Base-by-base conservation (phyloP, 2,888 invertebrate species). In the Melitaea athalia region DNA sequence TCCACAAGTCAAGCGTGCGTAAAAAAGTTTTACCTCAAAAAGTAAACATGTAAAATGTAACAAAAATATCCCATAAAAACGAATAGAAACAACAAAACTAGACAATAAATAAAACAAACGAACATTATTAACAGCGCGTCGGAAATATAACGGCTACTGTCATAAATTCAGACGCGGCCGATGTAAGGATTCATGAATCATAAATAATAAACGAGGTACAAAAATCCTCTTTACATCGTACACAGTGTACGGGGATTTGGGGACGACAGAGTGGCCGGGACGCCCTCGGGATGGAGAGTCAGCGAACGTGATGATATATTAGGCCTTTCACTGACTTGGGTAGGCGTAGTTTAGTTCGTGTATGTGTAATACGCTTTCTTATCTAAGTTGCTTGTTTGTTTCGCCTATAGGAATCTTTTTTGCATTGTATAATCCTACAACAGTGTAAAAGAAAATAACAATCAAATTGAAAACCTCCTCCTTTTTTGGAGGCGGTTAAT, bases 201-300 rank as follows among this genome's bases (percentile, higher is more conserved):
- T 71, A 71, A 68, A 71, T 68, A 71, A 68, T 66, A 68, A 71
- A 68, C 65, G 68, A 63, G 68, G 55, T 66, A 71, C 65, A 71
- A 71, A 71, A 71, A 68, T 55, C 52, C 63, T 63, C 62, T 63
- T 59, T 55, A 52, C 63, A 52, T 5, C 14, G 52, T 63, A 67
- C 43, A 42, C 45, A 52, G 33, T 62, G 57, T 17, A 50, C 52
- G 11, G 52, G 17, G 52, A 52, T 24, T 24, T 31, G 12, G 24
- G 24, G 12, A 31, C 17, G 17, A 12, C 10, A 12, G 52, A 45
- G 52, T 10, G 8, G 24, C 0, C 24, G 52, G 52, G 24, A 24
- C 52, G 52, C 47, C 33, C 61, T 14, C 10, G 14, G 55, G 59
- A 14, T 42, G 47, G 50, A 14, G 52, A 14, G 60, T 61, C 45